Evolutionary conservation across 2,797 vertebrate genomes (phyloP).

Genomic region (Phrynocephalus forsythii): DNA sequence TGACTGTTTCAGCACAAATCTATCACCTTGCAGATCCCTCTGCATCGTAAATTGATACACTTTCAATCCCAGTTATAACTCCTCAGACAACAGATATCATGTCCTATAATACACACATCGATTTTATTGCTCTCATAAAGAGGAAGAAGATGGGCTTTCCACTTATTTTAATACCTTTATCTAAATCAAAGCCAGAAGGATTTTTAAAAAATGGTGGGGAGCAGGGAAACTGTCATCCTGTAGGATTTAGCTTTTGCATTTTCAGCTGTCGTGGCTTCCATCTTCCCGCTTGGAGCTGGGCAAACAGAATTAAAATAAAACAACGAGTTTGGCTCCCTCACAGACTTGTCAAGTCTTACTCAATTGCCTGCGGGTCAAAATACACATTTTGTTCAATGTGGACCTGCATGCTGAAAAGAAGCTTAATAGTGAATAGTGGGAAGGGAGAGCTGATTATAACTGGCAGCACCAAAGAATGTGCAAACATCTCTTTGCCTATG

Average conservation of each 20-base stretch:
- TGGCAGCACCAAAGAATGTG: not conserved
- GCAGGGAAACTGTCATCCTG: conserved; percentile 6
- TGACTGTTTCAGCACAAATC: conserved; percentile 7
- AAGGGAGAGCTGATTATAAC: not conserved
- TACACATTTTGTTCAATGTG: not conserved
- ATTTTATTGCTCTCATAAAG: conserved; percentile 16
- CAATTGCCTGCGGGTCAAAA: not conserved
- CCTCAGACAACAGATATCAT: conserved; percentile 28
- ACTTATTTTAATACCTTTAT: not conserved
- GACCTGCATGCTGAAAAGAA: not conserved
- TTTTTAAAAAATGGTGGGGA: not conserved
- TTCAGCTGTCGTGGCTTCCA: conserved; percentile 5
- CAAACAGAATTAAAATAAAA: not conserved
- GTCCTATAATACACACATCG: not conserved
- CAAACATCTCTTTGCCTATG: too few relatives aligned
- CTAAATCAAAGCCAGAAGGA: conserved; percentile 30
- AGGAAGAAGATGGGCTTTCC: not conserved
- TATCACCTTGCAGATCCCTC: conserved; percentile 3
- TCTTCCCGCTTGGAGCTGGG: not conserved
- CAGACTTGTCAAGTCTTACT: not conserved
- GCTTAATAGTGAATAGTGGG: too few relatives aligned
- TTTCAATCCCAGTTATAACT: not conserved
- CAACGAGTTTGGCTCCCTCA: not conserved
- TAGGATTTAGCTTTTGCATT: not conserved
- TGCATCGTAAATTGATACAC: not conserved